These are phyloP conservation scores for Chalcis sispes DNA, from an alignment of 2,888 invertebrate species.

Conservation along the genomic window DNA sequence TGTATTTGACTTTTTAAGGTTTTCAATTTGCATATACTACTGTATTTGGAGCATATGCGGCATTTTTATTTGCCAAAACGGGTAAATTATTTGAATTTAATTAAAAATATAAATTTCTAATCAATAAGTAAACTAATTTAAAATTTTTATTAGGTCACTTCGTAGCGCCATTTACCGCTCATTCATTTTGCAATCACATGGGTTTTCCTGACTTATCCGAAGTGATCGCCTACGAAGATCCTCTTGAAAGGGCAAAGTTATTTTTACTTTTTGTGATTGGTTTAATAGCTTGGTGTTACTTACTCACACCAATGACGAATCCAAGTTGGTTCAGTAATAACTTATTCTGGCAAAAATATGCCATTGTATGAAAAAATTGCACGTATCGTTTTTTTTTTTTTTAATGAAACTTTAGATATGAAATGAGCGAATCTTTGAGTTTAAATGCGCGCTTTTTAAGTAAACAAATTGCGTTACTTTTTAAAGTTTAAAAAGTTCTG, in stretches of 20 bases:
- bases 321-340: slow-evolving; percentile 82
- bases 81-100: slow-evolving; percentile 76
- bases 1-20: too few relatives aligned
- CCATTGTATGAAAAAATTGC: slow-evolving; percentile 22
- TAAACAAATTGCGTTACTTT: slow-evolving; percentile 17
- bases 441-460: slow-evolving; percentile 2
- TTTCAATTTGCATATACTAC: slow-evolving; percentile 95
- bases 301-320: slow-evolving; percentile 86
- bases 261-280: slow-evolving; percentile 85
- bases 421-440: neutral
- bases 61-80: slow-evolving; percentile 92
- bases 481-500: slow-evolving; percentile 17
- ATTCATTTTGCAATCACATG: slow-evolving; percentile 98
- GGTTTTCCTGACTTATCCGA: slow-evolving; percentile 93
- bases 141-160: slow-evolving; percentile 84
- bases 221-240: slow-evolving; percentile 79
- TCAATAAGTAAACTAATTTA: slow-evolving; percentile 32
- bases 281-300: slow-evolving; percentile 85
- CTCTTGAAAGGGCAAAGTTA: slow-evolving; percentile 80
- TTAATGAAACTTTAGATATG: too few relatives aligned
- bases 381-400: neutral
- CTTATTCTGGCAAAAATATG: slow-evolving; percentile 77
- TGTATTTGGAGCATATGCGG: slow-evolving; percentile 95
- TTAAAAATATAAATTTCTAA: slow-evolving; percentile 35
- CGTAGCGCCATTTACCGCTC: slow-evolving; percentile 90